These are phyloP conservation scores for Anthoscopus minutus DNA, from an alignment of 2,113 vertebrate species.

Conservation along the genomic window DNA sequence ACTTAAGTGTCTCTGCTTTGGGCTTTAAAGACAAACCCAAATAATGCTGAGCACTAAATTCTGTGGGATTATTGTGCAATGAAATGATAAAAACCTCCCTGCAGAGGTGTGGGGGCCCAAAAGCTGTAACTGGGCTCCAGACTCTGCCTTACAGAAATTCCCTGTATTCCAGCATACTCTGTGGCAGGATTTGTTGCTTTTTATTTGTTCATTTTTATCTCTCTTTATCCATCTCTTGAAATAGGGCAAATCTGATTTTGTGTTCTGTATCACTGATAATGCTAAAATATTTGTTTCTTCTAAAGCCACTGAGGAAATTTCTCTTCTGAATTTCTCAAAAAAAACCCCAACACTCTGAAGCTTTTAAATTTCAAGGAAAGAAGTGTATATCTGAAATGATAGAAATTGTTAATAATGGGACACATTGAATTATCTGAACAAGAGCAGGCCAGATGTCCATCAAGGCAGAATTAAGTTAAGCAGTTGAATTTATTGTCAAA, in stretches of 20 bases:
- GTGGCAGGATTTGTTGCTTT: not conserved
- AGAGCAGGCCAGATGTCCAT: not conserved
- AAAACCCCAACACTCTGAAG: rapidly evolving
- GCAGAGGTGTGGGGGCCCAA: rapidly evolving
- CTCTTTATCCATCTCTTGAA: not conserved
- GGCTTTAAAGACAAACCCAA: not conserved
- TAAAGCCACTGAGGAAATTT: not conserved
- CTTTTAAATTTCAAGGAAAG: not conserved
- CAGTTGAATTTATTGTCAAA: not conserved
- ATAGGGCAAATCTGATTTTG: not conserved
- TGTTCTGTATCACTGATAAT: not conserved
- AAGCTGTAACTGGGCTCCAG: not conserved
- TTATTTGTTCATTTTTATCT: not conserved
- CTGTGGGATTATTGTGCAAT: not conserved
- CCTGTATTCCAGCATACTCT: rapidly evolving
- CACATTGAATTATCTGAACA: not conserved
- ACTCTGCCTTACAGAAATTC: not conserved
- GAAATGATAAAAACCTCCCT: not conserved
- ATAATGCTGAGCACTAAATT: not conserved
- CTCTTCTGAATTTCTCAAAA: not conserved
- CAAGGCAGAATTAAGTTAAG: not conserved
- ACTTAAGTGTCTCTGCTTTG: not conserved
- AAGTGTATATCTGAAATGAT: not conserved
- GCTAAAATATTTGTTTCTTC: not conserved
- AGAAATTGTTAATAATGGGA: not conserved